Evolutionary conservation across 2,113 vertebrate genomes (phyloP).

Genomic region (Crotalus helleri): DNA sequence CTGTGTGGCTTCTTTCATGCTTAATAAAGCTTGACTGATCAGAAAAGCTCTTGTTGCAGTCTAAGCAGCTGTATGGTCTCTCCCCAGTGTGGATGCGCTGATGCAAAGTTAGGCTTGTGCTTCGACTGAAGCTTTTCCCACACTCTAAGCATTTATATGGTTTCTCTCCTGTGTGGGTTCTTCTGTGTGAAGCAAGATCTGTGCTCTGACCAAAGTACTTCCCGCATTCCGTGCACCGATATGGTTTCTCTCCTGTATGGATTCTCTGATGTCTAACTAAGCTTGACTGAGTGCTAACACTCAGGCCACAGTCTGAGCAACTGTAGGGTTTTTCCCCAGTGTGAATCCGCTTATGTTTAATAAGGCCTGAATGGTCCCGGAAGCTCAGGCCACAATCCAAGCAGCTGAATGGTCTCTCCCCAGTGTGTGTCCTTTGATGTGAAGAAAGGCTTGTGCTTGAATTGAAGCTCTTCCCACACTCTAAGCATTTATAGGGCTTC

Average conservation of each 20-base stretch:
- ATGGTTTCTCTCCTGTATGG: neutral
- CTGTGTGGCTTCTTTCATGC: neutral
- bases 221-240: neutral
- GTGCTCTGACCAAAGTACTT: neutral
- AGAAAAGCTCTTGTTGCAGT: neutral
- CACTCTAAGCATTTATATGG: neutral
- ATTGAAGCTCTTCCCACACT: neutral
- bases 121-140: neutral
- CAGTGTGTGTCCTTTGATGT: neutral
- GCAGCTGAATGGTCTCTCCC: neutral
- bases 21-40: neutral
- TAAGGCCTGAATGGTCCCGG: neutral
- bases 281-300: neutral
- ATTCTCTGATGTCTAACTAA: neutral
- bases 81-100: neutral
- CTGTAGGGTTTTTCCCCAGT: neutral
- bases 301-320: neutral
- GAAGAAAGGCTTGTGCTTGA: neutral
- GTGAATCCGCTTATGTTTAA: constrained; percentile 4
- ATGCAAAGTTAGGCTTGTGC: neutral
- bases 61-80: neutral
- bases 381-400: neutral
- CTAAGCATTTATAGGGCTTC: neutral
- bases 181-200: neutral
- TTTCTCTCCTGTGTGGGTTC: neutral